Evolutionary conservation across 1,140 invertebrate genomes (phyloP), one percentile per base, ranked within the genome.

Genomic region (Formica selysi): DNA sequence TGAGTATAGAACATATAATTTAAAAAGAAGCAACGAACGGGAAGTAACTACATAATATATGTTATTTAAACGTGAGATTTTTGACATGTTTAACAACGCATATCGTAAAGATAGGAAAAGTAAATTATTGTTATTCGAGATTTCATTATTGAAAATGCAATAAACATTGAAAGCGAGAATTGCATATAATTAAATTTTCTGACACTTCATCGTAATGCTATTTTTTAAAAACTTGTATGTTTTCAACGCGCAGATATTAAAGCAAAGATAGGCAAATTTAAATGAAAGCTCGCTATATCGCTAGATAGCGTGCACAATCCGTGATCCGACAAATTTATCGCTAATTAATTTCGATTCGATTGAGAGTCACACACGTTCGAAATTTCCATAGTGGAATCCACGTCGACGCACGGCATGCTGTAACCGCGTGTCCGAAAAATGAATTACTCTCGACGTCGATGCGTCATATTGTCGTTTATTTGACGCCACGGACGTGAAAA

Each of bases 321-420:
- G 68, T 11, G 79, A 68, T 61, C 41, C 38, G 32, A 84, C 19
- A 32, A 89, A 89, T 89, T 86, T 89, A 88, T 79, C 87, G 83
- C 74, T 89, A 85, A 89, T 89, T 89, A 88, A 89, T 89, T 88
- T 88, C 68, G 61, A 85, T 67, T 86, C 48, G 67, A 19, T 38
- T 44, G 74, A 78, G 32, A 48, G 48, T 51, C 48, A 48, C 73
- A 54, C 62, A 57, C 32, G 73, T 54, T 64, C 57, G 54, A 62
- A 85, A 87, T 84, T 84, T 41, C 70, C 54, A 74, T 62, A 54
- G 16, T 19, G 48, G 26, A 48, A 81, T 71, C 19, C n/a, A 41
- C 11, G 62, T 6, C 51, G 32, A 26, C 51, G 44, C 10, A 44
- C 51, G 70, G 44, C 54, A 36, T 38, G 76, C 44, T 78, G 81